phyloP scores from a whole-genome alignment of 2,888 invertebrate species.

The Embidobia sp. region DNA sequence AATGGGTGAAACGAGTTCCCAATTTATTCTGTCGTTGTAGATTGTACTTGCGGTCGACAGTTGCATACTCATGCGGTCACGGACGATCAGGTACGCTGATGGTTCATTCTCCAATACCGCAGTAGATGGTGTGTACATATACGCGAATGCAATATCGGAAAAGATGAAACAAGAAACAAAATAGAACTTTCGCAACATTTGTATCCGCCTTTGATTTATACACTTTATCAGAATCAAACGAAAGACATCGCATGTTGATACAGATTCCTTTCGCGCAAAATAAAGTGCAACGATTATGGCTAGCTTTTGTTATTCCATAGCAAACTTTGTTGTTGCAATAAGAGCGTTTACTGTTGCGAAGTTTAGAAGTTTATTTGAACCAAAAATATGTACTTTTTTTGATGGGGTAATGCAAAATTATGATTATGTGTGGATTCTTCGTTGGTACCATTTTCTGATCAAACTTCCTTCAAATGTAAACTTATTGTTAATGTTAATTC shows the following conservation, averaged over 20 bases:
- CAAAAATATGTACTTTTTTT: too few relatives aligned
- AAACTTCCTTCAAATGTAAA: too few relatives aligned
- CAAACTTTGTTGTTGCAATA: too few relatives aligned
- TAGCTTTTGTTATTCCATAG: not conserved
- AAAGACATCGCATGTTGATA: constrained; percentile 22
- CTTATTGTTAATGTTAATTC: too few relatives aligned
- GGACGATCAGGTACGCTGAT: constrained; percentile 53
- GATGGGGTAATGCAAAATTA: too few relatives aligned
- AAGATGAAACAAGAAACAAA: constrained; percentile 45
- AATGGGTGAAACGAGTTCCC: constrained; percentile 42
- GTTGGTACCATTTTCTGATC: too few relatives aligned
- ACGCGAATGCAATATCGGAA: constrained; percentile 29
- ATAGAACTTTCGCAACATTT: constrained; percentile 35
- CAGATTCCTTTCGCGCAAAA: not conserved
- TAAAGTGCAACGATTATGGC: not conserved
- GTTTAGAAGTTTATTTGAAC: too few relatives aligned
- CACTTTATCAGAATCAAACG: constrained; percentile 34
- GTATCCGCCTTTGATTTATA: constrained; percentile 37
- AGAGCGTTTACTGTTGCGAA: too few relatives aligned
- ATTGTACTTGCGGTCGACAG: constrained; percentile 59
- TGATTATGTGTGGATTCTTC: too few relatives aligned
- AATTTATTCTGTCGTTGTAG: constrained; percentile 53
- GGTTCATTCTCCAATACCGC: constrained; percentile 51
- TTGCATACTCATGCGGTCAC: constrained; percentile 58
- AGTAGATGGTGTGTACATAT: not conserved